Evolutionary conservation across 2,797 vertebrate genomes (phyloP).

Genomic region (Halcyon leucocephala): DNA sequence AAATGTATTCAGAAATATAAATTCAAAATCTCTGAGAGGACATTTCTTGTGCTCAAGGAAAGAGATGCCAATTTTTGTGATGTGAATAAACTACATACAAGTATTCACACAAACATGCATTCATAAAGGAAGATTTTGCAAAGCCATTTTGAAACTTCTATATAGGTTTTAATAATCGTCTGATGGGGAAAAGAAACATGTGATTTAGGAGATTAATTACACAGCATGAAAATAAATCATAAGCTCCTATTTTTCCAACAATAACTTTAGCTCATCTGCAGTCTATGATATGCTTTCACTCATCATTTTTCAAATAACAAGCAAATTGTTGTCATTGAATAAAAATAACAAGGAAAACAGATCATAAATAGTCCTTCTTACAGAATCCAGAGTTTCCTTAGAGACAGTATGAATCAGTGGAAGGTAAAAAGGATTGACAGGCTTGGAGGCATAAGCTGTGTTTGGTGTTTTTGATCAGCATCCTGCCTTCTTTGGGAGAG

Average conservation of each 20-base stretch:
- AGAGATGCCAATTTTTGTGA: background rate
- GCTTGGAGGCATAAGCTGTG: background rate
- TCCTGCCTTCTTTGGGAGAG: background rate
- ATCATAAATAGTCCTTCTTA: background rate
- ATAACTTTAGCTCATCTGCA: background rate
- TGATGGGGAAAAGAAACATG: background rate
- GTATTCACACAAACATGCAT: background rate
- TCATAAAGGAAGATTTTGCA: background rate
- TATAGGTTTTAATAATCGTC: background rate
- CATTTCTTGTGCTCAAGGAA: background rate
- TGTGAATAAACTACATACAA: background rate
- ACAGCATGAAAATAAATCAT: background rate
- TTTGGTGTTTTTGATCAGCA: background rate
- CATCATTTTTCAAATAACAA: background rate
- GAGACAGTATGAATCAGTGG: background rate
- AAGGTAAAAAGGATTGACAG: background rate
- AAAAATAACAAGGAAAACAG: background rate
- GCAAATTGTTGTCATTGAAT: background rate
- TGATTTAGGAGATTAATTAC: background rate
- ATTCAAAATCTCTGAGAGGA: background rate
- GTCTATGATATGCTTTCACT: background rate
- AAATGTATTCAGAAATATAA: background rate
- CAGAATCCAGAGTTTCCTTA: background rate
- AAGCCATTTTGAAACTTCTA: background rate
- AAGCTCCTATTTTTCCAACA: background rate